phyloP scores from a whole-genome alignment of 2,888 invertebrate genomes.

The Theretra japonica region DNA sequence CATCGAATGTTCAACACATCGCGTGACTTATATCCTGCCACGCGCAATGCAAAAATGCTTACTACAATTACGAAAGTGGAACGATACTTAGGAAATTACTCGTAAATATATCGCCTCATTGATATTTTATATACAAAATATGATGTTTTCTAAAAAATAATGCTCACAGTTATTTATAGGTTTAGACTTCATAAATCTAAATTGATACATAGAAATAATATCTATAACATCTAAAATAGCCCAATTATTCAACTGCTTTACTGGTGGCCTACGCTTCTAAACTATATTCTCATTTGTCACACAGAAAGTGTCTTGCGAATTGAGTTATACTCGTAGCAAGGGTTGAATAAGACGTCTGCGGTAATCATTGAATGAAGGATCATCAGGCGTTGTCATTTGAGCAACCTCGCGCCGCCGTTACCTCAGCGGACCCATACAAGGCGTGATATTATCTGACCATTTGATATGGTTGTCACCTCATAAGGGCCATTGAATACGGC shows the following conservation, averaged over 20 bases:
- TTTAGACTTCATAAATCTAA: background rate
- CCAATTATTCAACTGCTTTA: too few relatives aligned
- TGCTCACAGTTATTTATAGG: too few relatives aligned
- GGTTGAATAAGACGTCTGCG: background rate
- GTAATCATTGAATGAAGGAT: slow-evolving; percentile 27
- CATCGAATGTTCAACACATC: slow-evolving; percentile 30
- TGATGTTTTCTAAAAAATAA: background rate
- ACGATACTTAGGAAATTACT: background rate
- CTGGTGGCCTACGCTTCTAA: background rate
- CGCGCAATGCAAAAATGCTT: slow-evolving; percentile 24
- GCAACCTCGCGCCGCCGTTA: slow-evolving; percentile 48
- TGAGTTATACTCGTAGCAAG: background rate
- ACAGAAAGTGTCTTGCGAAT: too few relatives aligned
- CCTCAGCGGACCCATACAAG: slow-evolving; percentile 48
- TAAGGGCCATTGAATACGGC: slow-evolving; percentile 52
- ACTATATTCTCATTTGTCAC: background rate
- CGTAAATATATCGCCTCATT: background rate
- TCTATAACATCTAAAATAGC: too few relatives aligned
- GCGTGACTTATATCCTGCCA: slow-evolving; percentile 32
- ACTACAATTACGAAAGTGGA: slow-evolving; percentile 15
- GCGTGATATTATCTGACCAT: slow-evolving; percentile 54
- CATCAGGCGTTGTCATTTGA: slow-evolving; percentile 32
- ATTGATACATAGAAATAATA: too few relatives aligned
- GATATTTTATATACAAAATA: background rate
- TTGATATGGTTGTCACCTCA: slow-evolving; percentile 58